Evolutionary conservation across 2,888 invertebrate species (phyloP), one percentile per base, ranked within the genome.

Genomic region (Vannuccia rotundouncinata): DNA sequence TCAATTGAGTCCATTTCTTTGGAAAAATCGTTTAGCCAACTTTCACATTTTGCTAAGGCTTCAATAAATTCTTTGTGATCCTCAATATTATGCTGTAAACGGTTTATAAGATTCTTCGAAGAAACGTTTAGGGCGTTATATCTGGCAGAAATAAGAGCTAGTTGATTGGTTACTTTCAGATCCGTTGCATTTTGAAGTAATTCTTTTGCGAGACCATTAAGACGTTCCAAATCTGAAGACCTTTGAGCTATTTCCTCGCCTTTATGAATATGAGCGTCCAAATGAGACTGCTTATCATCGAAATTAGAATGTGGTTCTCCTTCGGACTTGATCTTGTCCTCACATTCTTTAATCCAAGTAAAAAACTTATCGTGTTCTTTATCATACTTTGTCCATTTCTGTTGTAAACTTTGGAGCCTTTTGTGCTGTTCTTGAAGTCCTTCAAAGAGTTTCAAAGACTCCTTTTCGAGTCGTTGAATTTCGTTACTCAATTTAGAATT

Each of bases 61-160:
- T 66, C 66, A 66, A 13, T 5, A 22, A 66, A 66, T 66, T 66
- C 66, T 22, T 66, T 66, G 66, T 66, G 66, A 66, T 66, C 66
- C 13, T 66, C 66, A n/a, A 66, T 66, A 27, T 5, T 22, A 22
- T 66, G 66, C 2, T 5, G 5, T 66, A 66, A 66, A 22, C 25
- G 66, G 22, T 17, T 2, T 5, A 66, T 5, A 22, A 66, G 22
- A 5, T 66, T 22, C 25, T 66, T 5, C 10, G 10, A 66, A 22
- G 66, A 5, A 22, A 27, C 25, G 5, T 22, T n/a, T n/a, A 66
- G 22, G 2, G 66, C 10, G 2, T 2, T 22, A 66, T 66, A 66
- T 66, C 25, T 5, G 66, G 22, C 66, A 13, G 66, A 66, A 66
- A 66, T 17, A 5, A 66, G 25, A 27, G 66, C 5, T 22, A 66